Percentiles rank a stretch among this genome's conserved stretches.
These are phyloP conservation scores for Rhinolophus ferrumequinum DNA, from an alignment of 2,113 vertebrate genomes.

Conservation along the genomic window DNA sequence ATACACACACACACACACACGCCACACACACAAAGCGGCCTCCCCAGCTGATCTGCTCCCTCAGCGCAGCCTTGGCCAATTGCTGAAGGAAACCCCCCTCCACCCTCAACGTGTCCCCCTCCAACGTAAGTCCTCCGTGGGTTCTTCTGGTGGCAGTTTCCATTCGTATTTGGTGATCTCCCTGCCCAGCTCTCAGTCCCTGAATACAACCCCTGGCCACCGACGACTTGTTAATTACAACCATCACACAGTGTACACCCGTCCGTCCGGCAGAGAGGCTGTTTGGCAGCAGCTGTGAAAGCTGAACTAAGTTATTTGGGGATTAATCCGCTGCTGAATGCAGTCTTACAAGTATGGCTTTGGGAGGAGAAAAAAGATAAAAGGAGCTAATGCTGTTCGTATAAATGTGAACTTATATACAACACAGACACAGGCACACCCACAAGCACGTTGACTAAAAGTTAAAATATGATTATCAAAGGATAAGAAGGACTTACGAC, in stretches of 20 bases:
- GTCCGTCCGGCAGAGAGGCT: slow-evolving; percentile 76
- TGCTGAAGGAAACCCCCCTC: neutral
- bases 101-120: neutral
- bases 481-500: slow-evolving; percentile 75
- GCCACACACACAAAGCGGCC: neutral
- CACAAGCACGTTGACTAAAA: slow-evolving; percentile 54
- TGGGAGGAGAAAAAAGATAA: slow-evolving; percentile 87
- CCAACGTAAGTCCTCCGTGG: neutral
- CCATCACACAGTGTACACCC: slow-evolving; percentile 67
- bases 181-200: neutral
- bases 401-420: slow-evolving; percentile 56
- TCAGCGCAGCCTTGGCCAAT: slow-evolving; percentile 5
- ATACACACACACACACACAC: accelerated
- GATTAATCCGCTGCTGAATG: slow-evolving; percentile 92
- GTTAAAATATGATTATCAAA: slow-evolving; percentile 77
- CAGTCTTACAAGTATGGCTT: slow-evolving; percentile 88
- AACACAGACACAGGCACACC: slow-evolving; percentile 56
- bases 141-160: slow-evolving; percentile 33
- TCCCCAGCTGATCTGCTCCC: neutral
- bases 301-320: slow-evolving; percentile 90
- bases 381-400: slow-evolving; percentile 76
- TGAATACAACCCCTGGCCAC: neutral
- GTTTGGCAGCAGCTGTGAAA: slow-evolving; percentile 89
- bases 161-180: slow-evolving; percentile 26
- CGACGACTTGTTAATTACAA: slow-evolving; percentile 80